Base-by-base conservation (phyloP, 2,888 invertebrate species). In the Drosophila colorata region DNA sequence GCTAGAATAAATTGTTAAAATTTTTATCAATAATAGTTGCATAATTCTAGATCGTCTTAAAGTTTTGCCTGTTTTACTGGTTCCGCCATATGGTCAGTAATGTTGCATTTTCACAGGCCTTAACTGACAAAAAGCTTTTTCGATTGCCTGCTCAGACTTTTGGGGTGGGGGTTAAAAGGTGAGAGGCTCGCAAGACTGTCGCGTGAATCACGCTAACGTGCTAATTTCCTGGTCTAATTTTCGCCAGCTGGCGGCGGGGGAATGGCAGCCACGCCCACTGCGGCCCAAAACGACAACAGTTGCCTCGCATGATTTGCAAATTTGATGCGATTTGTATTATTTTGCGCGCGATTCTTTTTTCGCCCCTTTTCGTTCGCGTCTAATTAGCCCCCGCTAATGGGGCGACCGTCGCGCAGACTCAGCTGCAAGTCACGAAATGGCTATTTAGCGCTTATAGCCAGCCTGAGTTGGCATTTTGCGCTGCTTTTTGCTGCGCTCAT, bases 121-220 rank as follows among this genome's bases (percentile, higher is more conserved):
- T 13, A 16, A 16, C 38, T 11, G 44, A 56, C 52, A 65, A 57
- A 57, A 64, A 14, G 13, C 28, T 73, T 64, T 56, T n/a, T 35
- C 37, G 8, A 64, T 58, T 55, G 57, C 35, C 48, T 9, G 44
- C 43, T 33, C 9, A 18, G 25, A 25, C 25, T 7, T 8, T 2
- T 6, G n/a, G n/a, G 41, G 20, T 11, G 2, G 40, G 6, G 25
- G 23, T 6, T 18, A 1, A 9, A 18, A 1, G 25, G 16, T 23
- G 37, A n/a, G n/a, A n/a, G n/a, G 59, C 64, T 61, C 58, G 53
- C 69, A 67, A 66, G 76, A 74, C 58, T 84, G 85, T 84, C 85
- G 85, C 83, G 83, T 84, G 85, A 84, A 84, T 84, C 83, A 84
- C 85, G 83, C 83, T 69, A 84, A 85, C 80, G 85, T 83, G 83